Evolutionary conservation across 2,888 invertebrate genomes (phyloP).

Genomic region (Dorcus parallelipipedus): DNA sequence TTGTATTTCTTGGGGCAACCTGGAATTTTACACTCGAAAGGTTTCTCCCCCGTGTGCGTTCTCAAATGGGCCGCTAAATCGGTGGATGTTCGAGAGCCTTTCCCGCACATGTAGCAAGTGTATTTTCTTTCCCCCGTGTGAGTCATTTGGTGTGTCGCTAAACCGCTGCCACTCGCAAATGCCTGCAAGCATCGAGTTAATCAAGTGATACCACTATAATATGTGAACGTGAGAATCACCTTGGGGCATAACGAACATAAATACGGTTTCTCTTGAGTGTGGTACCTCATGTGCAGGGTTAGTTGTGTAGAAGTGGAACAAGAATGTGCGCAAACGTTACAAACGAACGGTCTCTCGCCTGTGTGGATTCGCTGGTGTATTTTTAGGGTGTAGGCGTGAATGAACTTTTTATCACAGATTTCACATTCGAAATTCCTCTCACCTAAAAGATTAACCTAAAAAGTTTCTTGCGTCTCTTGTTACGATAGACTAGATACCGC

Average conservation of each 20-base stretch:
- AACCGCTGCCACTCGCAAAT: conserved; percentile 31
- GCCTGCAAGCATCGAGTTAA: conserved; percentile 17
- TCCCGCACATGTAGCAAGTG: conserved; percentile 31
- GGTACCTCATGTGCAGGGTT: conserved; percentile 31
- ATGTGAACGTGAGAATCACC: conserved; percentile 8
- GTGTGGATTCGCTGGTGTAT: conserved; percentile 33
- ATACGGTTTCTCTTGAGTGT: conserved; percentile 35
- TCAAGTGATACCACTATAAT: not conserved
- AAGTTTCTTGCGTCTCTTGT: not conserved
- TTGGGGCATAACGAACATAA: conserved; percentile 33
- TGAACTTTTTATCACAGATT: conserved; percentile 33
- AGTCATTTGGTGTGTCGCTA: conserved; percentile 32
- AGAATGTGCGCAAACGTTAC: conserved; percentile 33
- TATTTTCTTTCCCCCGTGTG: conserved; percentile 34
- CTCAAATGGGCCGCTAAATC: conserved; percentile 33
- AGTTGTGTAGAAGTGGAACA: conserved; percentile 35
- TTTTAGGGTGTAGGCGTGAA: conserved; percentile 33
- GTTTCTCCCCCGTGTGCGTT: conserved; percentile 34
- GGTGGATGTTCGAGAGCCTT: conserved; percentile 30
- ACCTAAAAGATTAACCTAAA: conserved; percentile 21
- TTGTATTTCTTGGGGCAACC: conserved; percentile 32
- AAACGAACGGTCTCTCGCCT: conserved; percentile 34
- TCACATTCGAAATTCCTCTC: conserved; percentile 32
- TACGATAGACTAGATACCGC: conserved; percentile 23
- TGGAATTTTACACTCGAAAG: conserved; percentile 32